Percentiles rank a stretch among this genome's conserved stretches.
Evolutionary conservation across 2,888 invertebrate genomes (phyloP).

Genomic region (Petrolisthes manimaculis): DNA sequence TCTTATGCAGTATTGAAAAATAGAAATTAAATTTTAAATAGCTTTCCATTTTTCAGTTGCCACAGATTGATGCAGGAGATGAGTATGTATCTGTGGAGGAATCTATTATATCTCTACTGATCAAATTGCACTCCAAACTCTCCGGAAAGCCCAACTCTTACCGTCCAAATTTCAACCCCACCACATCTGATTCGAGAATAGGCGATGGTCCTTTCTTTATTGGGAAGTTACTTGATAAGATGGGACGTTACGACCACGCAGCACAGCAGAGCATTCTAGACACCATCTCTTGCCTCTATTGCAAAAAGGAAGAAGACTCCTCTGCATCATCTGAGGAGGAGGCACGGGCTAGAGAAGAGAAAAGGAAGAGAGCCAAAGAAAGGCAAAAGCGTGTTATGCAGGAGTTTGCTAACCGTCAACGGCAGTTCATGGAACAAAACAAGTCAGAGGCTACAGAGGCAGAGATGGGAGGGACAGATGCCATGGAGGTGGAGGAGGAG

Average conservation of each 20-base stretch:
- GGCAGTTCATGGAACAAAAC: constrained; percentile 88
- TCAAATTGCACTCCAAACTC: constrained; percentile 91
- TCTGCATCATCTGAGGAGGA: constrained; percentile 68
- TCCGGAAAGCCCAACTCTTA: constrained; percentile 86
- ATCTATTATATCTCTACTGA: constrained; percentile 88
- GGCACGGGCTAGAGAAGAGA: constrained; percentile 83
- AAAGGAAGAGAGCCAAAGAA: constrained; percentile 86
- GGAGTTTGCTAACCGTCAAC: constrained; percentile 91
- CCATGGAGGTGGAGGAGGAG: constrained; percentile 69
- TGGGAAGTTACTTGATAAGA: constrained; percentile 82
- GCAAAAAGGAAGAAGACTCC: constrained; percentile 50
- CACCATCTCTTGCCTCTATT: constrained; percentile 45
- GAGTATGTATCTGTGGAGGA: constrained; percentile 73
- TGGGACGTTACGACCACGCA: constrained; percentile 69
- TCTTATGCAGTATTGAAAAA: too few relatives aligned
- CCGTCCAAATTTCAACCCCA: constrained; percentile 68
- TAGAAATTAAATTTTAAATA: too few relatives aligned
- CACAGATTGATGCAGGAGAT: constrained; percentile 49
- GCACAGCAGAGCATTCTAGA: constrained; percentile 48
- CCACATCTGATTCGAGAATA: constrained; percentile 71
- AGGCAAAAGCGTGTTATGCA: constrained; percentile 92
- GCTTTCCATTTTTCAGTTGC: constrained; percentile 18
- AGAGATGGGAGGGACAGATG: constrained; percentile 42
- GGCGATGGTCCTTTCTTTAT: constrained; percentile 93
- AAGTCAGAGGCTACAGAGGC: constrained; percentile 72